Evolutionary conservation across 2,797 vertebrate species (phyloP).

Genomic region (Poecilia picta): DNA sequence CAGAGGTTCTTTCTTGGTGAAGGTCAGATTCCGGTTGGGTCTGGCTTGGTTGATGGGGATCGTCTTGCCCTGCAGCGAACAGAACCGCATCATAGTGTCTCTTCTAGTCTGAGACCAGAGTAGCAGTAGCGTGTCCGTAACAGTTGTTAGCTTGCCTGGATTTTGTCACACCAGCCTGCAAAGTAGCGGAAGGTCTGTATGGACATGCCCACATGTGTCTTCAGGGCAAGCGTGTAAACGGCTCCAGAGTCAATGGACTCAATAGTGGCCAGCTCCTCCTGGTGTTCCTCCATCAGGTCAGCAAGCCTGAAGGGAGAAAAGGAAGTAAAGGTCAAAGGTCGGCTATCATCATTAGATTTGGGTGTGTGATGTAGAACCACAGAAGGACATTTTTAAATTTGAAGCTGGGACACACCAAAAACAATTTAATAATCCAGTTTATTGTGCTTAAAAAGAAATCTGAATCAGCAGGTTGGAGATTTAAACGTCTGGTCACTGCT

Average conservation of each 20-base stretch:
- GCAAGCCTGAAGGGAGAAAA: conserved; percentile 77
- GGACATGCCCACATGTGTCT: conserved; percentile 92
- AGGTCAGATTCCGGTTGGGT: conserved; percentile 95
- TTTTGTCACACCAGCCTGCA: conserved; percentile 93
- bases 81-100: neutral
- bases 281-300: conserved; percentile 89
- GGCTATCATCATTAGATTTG: no score
- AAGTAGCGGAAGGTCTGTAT: conserved; percentile 92
- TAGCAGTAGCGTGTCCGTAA: neutral
- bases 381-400: no score
- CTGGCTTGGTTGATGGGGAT: conserved; percentile 98
- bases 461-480: neutral
- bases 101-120: neutral
- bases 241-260: conserved; percentile 88
- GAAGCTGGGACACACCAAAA: neutral
- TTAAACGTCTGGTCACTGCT: neutral
- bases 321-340: neutral
- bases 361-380: no score
- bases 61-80: conserved; percentile 86
- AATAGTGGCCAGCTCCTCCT: conserved; percentile 90
- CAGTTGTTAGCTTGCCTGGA: conserved; percentile 79
- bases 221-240: conserved; percentile 90
- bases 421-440: neutral
- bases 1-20: conserved; percentile 94
- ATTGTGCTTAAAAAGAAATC: neutral